These are phyloP conservation scores for Ammodytes dubius DNA, from an alignment of 2,113 vertebrate genomes.

Conservation along the genomic window DNA sequence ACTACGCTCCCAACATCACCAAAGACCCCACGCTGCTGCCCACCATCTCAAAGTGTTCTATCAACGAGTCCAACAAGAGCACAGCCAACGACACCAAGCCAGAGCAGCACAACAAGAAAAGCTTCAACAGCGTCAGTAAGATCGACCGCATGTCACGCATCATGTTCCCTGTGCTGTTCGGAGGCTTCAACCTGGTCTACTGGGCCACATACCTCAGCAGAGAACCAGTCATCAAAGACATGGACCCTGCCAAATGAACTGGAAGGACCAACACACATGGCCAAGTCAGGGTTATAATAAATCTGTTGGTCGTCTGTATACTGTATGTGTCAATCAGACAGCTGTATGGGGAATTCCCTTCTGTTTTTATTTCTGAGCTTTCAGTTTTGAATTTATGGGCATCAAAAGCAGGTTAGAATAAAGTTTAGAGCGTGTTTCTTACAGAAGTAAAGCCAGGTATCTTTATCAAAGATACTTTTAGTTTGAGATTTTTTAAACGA, in stretches of 20 bases:
- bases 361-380: neutral
- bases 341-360: constrained; percentile 15
- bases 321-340: constrained; percentile 19
- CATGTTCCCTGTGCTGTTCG: constrained; percentile 95
- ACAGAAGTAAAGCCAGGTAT: neutral
- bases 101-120: constrained; percentile 91
- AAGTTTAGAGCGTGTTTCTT: neutral
- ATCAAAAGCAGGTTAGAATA: neutral
- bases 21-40: constrained; percentile 93
- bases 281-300: constrained; percentile 88
- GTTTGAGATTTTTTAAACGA: neutral
- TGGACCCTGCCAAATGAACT: constrained; percentile 67
- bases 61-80: constrained; percentile 87
- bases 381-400: neutral
- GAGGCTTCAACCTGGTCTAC: constrained; percentile 95
- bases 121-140: constrained; percentile 98
- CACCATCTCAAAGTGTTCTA: constrained; percentile 92
- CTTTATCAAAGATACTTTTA: neutral
- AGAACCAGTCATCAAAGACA: constrained; percentile 56
- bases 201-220: constrained; percentile 92
- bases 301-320: constrained; percentile 75
- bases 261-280: constrained; percentile 79
- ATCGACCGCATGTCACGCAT: constrained; percentile 98
- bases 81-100: constrained; percentile 86
- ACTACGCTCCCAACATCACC: constrained; percentile 93